phyloP scores from a whole-genome alignment of 2,888 invertebrate genomes.

The Thyatira batis region DNA sequence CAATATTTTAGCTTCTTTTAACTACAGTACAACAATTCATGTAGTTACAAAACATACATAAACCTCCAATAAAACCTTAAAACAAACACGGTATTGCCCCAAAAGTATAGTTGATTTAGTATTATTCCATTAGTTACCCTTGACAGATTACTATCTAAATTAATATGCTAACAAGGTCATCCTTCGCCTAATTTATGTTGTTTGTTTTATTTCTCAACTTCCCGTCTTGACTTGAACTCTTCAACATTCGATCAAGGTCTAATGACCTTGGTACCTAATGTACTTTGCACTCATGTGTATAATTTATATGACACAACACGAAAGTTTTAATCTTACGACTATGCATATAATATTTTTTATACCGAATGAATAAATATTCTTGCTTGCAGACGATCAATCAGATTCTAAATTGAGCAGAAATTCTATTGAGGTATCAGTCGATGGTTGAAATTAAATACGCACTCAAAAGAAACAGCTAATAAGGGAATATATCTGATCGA shows the following conservation, averaged over 20 bases:
- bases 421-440: too few relatives aligned
- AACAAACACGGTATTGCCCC: neutral
- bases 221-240: neutral
- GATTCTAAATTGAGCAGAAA: too few relatives aligned
- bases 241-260: neutral
- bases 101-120: neutral
- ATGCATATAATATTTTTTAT: too few relatives aligned
- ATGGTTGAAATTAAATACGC: too few relatives aligned
- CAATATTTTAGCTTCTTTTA: too few relatives aligned
- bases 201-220: neutral
- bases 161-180: neutral
- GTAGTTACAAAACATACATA: too few relatives aligned
- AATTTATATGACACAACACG: neutral
- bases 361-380: too few relatives aligned
- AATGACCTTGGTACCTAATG: neutral
- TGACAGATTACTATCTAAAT: neutral
- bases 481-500: too few relatives aligned
- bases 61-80: too few relatives aligned
- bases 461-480: too few relatives aligned
- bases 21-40: too few relatives aligned
- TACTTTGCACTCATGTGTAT: neutral
- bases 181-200: neutral
- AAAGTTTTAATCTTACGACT: neutral
- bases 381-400: too few relatives aligned
- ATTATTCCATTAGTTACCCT: neutral